Base-by-base conservation (phyloP, 35 echinoderm and acorn worm genomes). In the Chiridota heheva region DNA sequence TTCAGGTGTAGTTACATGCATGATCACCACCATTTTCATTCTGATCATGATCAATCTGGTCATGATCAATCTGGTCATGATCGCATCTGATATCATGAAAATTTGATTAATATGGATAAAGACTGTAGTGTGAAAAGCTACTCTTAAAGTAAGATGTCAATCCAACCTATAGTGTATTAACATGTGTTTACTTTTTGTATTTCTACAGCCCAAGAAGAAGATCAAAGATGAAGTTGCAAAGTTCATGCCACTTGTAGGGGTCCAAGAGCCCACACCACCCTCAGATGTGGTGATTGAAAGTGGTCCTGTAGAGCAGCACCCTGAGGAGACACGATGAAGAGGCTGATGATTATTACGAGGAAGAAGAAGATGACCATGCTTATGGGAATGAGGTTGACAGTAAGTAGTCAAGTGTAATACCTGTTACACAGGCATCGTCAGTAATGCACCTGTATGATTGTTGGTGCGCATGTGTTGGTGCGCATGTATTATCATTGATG, bases 271-370 rank as follows among this genome's bases (percentile, higher is more conserved):
- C 42, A 66, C 83, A 55, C 72, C 72, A 27, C 43, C 75, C 12
- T 48, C 85, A 67, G 80, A 90, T 45, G 71, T 96, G 32, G 86
- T 96, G 27, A 82, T 90, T 51, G 92, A 96, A 51, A 82, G 87
- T 2, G 92, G 92, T 34, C 92, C 92, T 12, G 92, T 96, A 41
- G 76, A 90, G 58, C 88, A 96, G 58, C 70, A 78, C 36, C 42
- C 36, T 59, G 36, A 34, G 30, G n/a, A n/a, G 58, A 26, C 22
- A 20, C 61, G 69, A 67, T 4, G 43, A 70, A 10, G 79, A 47
- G 25, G 18, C 49, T 7, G 37, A 42, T 27, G 63, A 67, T 30
- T 44, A 53, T 26, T 40, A 73, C 17, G 76, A 65, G 18, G 87
- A 74, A 17, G 76, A 26, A 13, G 81, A 82, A 3, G 82, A 81